Base-by-base conservation (phyloP, 2,113 vertebrate genomes). In the Macrotis lagotis region DNA sequence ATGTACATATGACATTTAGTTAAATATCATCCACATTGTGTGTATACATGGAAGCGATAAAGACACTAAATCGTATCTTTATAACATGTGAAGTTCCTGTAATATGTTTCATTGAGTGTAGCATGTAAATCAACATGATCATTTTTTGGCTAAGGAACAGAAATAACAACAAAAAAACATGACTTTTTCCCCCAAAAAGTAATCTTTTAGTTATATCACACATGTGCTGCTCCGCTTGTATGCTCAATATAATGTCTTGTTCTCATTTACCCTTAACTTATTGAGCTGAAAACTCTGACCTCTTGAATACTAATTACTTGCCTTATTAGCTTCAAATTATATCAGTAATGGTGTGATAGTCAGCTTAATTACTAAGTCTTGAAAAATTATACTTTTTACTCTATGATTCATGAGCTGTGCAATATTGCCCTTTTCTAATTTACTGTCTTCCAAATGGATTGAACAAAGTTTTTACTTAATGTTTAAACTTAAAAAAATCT, bases 291-390 rank as follows among this genome's bases (percentile, higher is more conserved):
- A 97, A 98, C 97, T 98, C 97, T 98, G 98, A 98, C 98, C 97
- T 97, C 97, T 93, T 98, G 96, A 96, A 98, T 98, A 97, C 98
- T 98, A 98, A 98, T 98, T 98, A 98, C 97, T 98, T 98, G 98
- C 97, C 98, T 98, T 98, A 98, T 98, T 98, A 98, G 97, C 91
- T 98, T 97, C 98, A 97, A 98, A 98, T 98, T 98, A 98, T 97
- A 96, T 96, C 97, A 97, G 98, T 98, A 98, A 98, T 98, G 97
- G 97, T 97, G 95, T 97, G 94, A 98, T 97, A 98, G 94, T 96
- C 94, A 98, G 97, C 51, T 90, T 98, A 98, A 98, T 98, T 98
- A 97, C 96, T 94, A 88, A 93, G 97, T 98, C 97, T 98, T 98
- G 98, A 98, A 98, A 98, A 98, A 98, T 98, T 98, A 97, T 95